phyloP scores from a whole-genome alignment of 2,113 vertebrate species.

The Archilochus colubris region DNA sequence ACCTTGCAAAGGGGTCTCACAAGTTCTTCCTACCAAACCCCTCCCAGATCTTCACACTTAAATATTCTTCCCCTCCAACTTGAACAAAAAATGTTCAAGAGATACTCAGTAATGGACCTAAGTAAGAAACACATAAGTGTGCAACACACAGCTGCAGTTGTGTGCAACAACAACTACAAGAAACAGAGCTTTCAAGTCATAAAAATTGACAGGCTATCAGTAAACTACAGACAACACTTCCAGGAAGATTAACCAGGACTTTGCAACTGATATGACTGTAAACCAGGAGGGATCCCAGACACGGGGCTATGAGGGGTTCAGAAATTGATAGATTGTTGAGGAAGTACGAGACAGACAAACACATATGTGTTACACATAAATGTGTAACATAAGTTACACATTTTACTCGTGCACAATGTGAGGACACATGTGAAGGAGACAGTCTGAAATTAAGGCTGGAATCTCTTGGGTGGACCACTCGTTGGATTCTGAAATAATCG shows the following conservation, averaged over 20 bases:
- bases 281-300: background rate
- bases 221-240: background rate
- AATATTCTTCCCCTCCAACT: background rate
- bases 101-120: background rate
- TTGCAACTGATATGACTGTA: background rate
- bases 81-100: background rate
- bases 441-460: background rate
- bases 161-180: background rate
- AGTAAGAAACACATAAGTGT: background rate
- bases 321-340: background rate
- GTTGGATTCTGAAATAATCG: background rate
- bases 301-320: accelerated
- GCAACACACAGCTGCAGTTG: no score
- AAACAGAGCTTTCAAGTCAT: background rate
- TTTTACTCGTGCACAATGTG: background rate
- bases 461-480: background rate
- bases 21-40: background rate
- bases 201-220: background rate
- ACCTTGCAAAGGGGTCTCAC: background rate
- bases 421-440: background rate
- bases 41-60: background rate
- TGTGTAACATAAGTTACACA: background rate
- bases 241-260: background rate
- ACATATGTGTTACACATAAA: no score
- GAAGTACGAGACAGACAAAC: no score